Conservation (phyloP, 2,888 invertebrate species). For the Syritta pipiens region DNA sequence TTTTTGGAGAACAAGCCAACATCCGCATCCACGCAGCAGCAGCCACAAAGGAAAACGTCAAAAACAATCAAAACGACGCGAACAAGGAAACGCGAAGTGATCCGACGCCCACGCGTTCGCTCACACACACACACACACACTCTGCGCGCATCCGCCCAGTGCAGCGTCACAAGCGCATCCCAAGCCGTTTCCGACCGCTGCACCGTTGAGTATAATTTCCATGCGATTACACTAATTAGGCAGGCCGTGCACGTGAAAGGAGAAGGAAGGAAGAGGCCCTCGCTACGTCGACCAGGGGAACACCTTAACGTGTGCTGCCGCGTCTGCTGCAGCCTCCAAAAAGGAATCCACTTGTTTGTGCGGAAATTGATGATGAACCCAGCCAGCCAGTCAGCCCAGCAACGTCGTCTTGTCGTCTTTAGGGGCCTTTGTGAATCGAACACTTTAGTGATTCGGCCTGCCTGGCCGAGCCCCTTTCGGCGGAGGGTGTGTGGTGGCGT, state of each 20-base stretch:
- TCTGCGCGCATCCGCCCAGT: slow-evolving; percentile 29
- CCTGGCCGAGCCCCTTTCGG: slow-evolving; percentile 64
- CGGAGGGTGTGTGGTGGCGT: slow-evolving; percentile 27
- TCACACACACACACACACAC: slow-evolving; percentile 19
- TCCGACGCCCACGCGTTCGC: slow-evolving; percentile 50
- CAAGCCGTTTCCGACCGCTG: slow-evolving; percentile 41
- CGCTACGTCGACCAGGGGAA: slow-evolving; percentile 22
- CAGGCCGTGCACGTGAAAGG: slow-evolving; percentile 11
- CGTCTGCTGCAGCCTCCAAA: slow-evolving; percentile 22
- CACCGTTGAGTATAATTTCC: slow-evolving; percentile 65
- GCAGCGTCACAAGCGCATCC: slow-evolving; percentile 33
- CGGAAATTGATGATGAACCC: slow-evolving; percentile 70
- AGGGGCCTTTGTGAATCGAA: slow-evolving; percentile 27
- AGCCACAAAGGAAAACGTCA: slow-evolving; percentile 56
- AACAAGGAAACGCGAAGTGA: slow-evolving; percentile 62
- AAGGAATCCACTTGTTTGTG: slow-evolving; percentile 70
- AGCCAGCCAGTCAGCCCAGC: slow-evolving; percentile 52
- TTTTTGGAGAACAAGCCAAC: slow-evolving; percentile 19
- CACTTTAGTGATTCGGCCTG: slow-evolving; percentile 57
- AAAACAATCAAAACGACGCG: slow-evolving; percentile 55
- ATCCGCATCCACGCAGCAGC: slow-evolving; percentile 40
- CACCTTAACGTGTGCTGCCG: slow-evolving; percentile 61
- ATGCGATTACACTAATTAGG: slow-evolving; percentile 70
- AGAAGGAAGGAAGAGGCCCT: slow-evolving; percentile 8
- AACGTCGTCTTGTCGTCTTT: slow-evolving; percentile 19